Conservation (phyloP, 2,113 vertebrate genomes). For the Cryptotis parvus region DNA sequence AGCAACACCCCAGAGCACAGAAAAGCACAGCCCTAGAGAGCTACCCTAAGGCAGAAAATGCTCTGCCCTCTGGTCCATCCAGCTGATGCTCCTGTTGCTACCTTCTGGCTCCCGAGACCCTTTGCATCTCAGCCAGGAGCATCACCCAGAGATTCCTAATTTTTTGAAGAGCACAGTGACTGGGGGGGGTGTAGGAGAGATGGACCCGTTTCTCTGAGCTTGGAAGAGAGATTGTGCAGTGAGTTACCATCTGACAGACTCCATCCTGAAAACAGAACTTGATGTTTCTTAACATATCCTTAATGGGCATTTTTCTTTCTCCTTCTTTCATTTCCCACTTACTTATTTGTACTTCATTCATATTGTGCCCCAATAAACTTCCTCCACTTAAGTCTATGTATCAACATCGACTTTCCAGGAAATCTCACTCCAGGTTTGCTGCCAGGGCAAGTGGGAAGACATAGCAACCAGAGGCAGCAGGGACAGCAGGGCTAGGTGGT, state of each 20-base stretch:
- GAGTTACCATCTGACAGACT: not conserved
- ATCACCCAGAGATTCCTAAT: not conserved
- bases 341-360: no score
- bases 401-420: not conserved
- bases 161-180: not conserved
- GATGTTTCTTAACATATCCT: no score
- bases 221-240: not conserved
- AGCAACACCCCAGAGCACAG: not conserved
- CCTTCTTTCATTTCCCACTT: not conserved
- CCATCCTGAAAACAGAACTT: not conserved
- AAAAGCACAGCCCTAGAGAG: not conserved
- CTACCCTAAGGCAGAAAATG: not conserved
- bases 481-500: not conserved
- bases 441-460: not conserved
- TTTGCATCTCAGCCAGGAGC: not conserved
- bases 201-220: not conserved
- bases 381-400: not conserved
- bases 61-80: not conserved
- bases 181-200: not conserved
- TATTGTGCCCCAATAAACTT: not conserved
- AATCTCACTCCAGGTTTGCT: not conserved
- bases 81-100: not conserved
- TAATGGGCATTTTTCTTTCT: not conserved
- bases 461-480: not conserved
- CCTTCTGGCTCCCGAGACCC: not conserved